Evolutionary conservation across 2,113 vertebrate genomes (phyloP), one percentile per base, ranked within the genome.

Genomic region (Cyanoderma ruficeps): DNA sequence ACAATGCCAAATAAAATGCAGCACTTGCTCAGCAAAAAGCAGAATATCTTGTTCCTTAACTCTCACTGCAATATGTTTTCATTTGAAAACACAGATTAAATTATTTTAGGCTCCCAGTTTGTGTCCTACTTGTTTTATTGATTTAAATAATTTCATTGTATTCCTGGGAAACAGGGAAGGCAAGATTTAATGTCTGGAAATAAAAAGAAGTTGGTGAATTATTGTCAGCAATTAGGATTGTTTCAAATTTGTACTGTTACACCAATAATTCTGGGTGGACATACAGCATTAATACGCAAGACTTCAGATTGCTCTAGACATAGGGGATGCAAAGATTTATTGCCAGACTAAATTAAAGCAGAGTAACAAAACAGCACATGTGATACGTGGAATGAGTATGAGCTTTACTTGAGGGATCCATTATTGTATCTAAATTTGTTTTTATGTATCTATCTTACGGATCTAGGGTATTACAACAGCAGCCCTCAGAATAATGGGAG

Each of bases 371-470:
- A 15, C 18, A 71, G 16, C 18, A 42, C 9, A 23, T 35, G 6
- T 42, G 53, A 56, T 56, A 69, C 14, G 13, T 60, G 11, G 35
- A 68, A 68, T 21, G 17, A 60, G 10, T 46, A 35, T 20, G 25
- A 80, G 18, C 6, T 20, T 60, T 46, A 61, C 10, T 49, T 33
- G 31, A n/a, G 56, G 27, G 35, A 42, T 60, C 60, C 53, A 61
- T 49, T 42, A 68, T 42, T 86, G 35, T 37, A 24, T 42, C 31
- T 61, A 75, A 80, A 27, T 35, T 31, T 56, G 8, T 10, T 61
- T 80, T 61, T 50, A 49, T 24, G 9, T 18, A 37, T 30, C n/a
- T 75, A 21, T 9, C 5, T 53, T 53, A 52, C 0, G 0, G 13
- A 70, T 61, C 31, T 37, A 49, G 4, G 8, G 9, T 81, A 72